These are phyloP conservation scores for Sebastes taczanowskii DNA, from an alignment of 2,797 vertebrate species.

Conservation along the genomic window DNA sequence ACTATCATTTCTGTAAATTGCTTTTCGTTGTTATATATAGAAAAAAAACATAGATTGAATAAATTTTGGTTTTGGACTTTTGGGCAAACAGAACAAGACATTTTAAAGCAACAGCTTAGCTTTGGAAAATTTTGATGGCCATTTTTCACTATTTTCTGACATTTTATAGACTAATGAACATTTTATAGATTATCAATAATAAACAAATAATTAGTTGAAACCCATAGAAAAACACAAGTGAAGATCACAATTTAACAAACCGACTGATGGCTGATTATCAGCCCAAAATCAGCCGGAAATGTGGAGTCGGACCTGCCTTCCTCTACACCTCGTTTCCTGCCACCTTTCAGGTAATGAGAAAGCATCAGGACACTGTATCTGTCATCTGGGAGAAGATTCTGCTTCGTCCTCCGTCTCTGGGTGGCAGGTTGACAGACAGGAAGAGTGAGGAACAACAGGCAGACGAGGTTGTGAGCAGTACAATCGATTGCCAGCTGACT, in stretches of 20 bases:
- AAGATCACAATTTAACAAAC: background rate
- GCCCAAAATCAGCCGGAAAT: constrained; percentile 19
- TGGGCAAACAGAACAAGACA: background rate
- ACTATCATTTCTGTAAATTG: background rate
- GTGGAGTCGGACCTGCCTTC: constrained; percentile 25
- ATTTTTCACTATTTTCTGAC: no score
- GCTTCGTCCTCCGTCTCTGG: constrained; percentile 63
- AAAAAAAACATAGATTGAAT: background rate
- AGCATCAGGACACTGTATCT: constrained; percentile 65
- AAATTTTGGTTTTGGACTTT: background rate
- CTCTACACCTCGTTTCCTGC: constrained; percentile 50
- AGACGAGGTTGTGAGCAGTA: constrained; percentile 56
- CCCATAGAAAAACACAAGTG: background rate
- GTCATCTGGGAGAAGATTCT: constrained; percentile 60
- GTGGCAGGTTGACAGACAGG: constrained; percentile 76
- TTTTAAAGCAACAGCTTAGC: background rate
- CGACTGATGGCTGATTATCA: constrained; percentile 3
- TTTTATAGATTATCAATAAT: background rate
- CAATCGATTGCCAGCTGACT: constrained; percentile 77
- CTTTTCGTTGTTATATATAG: background rate
- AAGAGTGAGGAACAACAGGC: constrained; percentile 76
- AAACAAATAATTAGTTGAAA: background rate
- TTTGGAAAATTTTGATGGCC: no score
- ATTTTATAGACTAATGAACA: background rate
- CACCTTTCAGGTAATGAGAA: constrained; percentile 73